Evolutionary conservation across 2,888 invertebrate species (phyloP).

Genomic region (Clivina fossor): DNA sequence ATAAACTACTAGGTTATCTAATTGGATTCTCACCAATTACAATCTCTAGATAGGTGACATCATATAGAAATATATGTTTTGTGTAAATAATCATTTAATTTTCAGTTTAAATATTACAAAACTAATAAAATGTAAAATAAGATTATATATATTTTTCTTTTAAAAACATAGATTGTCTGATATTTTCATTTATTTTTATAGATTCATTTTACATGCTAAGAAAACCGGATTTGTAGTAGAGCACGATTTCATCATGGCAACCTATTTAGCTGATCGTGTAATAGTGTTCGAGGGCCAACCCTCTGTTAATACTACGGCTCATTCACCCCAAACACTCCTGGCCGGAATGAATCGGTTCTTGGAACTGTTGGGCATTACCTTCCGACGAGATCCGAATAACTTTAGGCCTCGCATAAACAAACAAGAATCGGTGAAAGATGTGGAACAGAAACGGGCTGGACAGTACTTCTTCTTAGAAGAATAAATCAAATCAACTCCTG

Average conservation of each 20-base stretch:
- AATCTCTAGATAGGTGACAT: too few relatives aligned
- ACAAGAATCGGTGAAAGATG: conserved; percentile 93
- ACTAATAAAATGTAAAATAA: too few relatives aligned
- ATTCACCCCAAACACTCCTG: conserved; percentile 87
- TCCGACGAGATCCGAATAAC: conserved; percentile 98
- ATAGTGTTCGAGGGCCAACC: conserved; percentile 97
- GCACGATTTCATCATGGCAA: conserved; percentile 99
- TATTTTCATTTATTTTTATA: conserved; percentile 47
- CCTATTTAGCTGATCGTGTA: conserved; percentile 96
- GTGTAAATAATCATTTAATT: too few relatives aligned
- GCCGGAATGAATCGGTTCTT: conserved; percentile 99
- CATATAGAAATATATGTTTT: too few relatives aligned
- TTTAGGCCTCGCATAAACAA: conserved; percentile 98
- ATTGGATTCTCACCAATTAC: too few relatives aligned
- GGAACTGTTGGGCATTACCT: conserved; percentile 93
- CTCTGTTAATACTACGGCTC: conserved; percentile 85
- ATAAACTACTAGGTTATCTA: too few relatives aligned
- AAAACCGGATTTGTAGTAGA: conserved; percentile 99
- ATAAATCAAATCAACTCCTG: conserved; percentile 52
- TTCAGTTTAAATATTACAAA: too few relatives aligned
- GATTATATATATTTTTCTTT: too few relatives aligned
- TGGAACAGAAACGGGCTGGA: conserved; percentile 95
- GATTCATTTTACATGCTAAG: conserved; percentile 97
- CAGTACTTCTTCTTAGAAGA: conserved; percentile 99
- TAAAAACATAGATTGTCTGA: too few relatives aligned